Percentiles rank a stretch among this genome's conserved stretches.
phyloP scores from a whole-genome alignment of 1,140 invertebrate genomes.

The Drosophila littoralis region DNA sequence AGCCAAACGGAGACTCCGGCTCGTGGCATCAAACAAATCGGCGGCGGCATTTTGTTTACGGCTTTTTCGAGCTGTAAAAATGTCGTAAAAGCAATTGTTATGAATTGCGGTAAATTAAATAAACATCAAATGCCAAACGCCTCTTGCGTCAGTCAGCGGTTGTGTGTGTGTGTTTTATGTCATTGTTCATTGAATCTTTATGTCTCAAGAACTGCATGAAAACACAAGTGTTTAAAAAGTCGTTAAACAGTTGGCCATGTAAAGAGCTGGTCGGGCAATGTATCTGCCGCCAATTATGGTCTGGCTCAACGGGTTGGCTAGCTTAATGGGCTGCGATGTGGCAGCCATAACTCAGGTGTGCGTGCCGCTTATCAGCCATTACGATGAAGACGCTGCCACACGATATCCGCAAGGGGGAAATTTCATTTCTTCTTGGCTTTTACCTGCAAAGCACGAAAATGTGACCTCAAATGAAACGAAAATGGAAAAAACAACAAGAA shows the following conservation, averaged over 20 bases:
- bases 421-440: slow-evolving; percentile 35
- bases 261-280: slow-evolving; percentile 6
- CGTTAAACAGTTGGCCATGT: slow-evolving; percentile 47
- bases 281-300: slow-evolving; percentile 52
- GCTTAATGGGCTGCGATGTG: slow-evolving; percentile 35
- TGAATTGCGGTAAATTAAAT: slow-evolving; percentile 81
- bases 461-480: slow-evolving; percentile 53
- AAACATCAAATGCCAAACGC: slow-evolving; percentile 77
- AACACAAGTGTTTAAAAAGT: slow-evolving; percentile 69
- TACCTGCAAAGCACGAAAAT: slow-evolving; percentile 72
- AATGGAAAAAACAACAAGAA: slow-evolving; percentile 38
- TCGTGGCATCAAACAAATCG: slow-evolving; percentile 58
- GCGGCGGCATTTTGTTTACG: slow-evolving; percentile 67
- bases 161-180: slow-evolving; percentile 27
- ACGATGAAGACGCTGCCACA: slow-evolving; percentile 48
- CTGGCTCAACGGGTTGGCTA: slow-evolving; percentile 39
- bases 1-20: slow-evolving; percentile 21
- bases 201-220: background rate
- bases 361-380: slow-evolving; percentile 57
- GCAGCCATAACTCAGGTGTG: slow-evolving; percentile 54
- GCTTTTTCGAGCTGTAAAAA: slow-evolving; percentile 74
- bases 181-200: slow-evolving; percentile 64
- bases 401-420: slow-evolving; percentile 60
- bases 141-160: slow-evolving; percentile 32
- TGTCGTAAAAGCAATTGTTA: slow-evolving; percentile 82